Evolutionary conservation across 2,888 invertebrate genomes (phyloP).

Genomic region (Villa cingulata): DNA sequence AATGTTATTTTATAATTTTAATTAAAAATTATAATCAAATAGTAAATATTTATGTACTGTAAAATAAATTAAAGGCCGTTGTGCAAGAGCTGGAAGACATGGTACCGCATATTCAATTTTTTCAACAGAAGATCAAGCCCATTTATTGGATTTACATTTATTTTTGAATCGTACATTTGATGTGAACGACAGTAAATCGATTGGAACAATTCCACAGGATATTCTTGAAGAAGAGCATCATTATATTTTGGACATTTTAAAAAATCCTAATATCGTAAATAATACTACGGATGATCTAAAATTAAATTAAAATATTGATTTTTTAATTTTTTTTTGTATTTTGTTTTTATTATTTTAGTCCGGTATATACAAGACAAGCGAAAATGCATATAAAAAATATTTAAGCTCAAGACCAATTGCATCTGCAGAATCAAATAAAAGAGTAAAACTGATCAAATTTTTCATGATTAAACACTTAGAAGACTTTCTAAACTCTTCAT

Average conservation of each 20-base stretch:
- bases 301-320: conserved; percentile 4
- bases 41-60: neutral
- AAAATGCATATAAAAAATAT: conserved; percentile 87
- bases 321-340: neutral
- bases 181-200: conserved; percentile 24
- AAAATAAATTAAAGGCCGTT: conserved; percentile 48
- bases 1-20: conserved; percentile 29
- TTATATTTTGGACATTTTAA: conserved; percentile 59
- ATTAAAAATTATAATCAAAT: neutral
- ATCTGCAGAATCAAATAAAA: conserved; percentile 74
- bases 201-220: conserved; percentile 66
- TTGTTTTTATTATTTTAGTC: conserved; percentile 33
- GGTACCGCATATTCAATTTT: conserved; percentile 89
- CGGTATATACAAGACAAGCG: conserved; percentile 56
- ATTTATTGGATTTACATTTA: conserved; percentile 84
- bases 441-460: conserved; percentile 68
- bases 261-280: conserved; percentile 64
- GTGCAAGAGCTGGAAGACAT: conserved; percentile 85
- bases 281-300: no score
- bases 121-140: conserved; percentile 80
- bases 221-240: conserved; percentile 73
- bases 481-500: conserved; percentile 25
- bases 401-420: conserved; percentile 75
- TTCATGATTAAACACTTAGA: conserved; percentile 38
- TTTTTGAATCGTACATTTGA: conserved; percentile 71